Base-by-base conservation (phyloP, 2,888 invertebrate genomes). In the Drosophila helvetica region DNA sequence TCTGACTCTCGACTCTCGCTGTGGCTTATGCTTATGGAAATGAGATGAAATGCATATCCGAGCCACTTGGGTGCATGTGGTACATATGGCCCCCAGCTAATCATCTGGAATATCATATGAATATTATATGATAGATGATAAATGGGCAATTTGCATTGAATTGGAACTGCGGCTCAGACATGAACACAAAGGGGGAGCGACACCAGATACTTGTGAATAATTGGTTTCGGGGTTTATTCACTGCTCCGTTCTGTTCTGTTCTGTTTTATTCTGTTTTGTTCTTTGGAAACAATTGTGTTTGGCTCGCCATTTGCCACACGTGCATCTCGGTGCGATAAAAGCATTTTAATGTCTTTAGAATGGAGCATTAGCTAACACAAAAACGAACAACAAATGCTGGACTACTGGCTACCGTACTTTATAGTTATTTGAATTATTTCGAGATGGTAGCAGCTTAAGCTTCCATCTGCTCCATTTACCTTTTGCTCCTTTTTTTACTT, bases 281-380 rank as follows among this genome's bases (percentile, higher is more conserved):
- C 25, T 17, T 27, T 18, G 7, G 69, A 47, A 52, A 43, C 57
- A 47, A 57, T 69, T 68, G 78, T 62, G 65, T 50, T 15, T 38
- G 1, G 38, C 1, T 33, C 12, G 33, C 33, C 33, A 15, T 48
- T 57, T 50, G 22, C n/a, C 17, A 38, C 52, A 52, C 71, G 68
- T 68, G 68, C 68, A 61, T 52, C 33, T 19, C 55, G 68, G 51
- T 19, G 43, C 80, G 86, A 85, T 82, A 87, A 81, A 79, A 74
- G 82, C 65, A 56, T 61, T 67, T 85, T 85, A 87, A 87, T 87
- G 88, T 81, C 74, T 81, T 87, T 87, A 81, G 88, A 87, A 85
- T 73, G 86, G 64, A 54, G 53, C 52, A 64, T 66, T 71, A 70
- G 70, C 42, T 69, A 48, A 17, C 54, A 18, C 51, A 72, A 70